A percentile compares a stretch with the other conserved stretches of the same genome.
These are phyloP conservation scores for Callosobruchus maculatus DNA, from an alignment of 2,888 invertebrate genomes.

Conservation along the genomic window DNA sequence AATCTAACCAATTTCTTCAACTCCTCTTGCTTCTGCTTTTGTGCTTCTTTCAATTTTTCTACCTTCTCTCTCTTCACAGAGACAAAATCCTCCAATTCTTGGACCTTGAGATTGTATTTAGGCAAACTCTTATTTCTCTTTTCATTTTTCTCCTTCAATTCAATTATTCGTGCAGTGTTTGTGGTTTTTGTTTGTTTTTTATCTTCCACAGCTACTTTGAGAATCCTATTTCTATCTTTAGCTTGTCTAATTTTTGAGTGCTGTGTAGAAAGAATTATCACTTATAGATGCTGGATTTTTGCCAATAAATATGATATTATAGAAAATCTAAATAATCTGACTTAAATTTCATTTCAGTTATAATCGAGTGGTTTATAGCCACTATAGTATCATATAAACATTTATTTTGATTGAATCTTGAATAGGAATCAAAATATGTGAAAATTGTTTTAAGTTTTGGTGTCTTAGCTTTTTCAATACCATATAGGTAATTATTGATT, in stretches of 20 bases:
- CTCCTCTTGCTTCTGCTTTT: conserved; percentile 52
- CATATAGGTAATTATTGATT: too few species aligned
- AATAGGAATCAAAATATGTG: too few species aligned
- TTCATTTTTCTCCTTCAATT: conserved; percentile 40
- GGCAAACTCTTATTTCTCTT: conserved; percentile 55
- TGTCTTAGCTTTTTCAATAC: too few species aligned
- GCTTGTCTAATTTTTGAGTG: conserved; percentile 59
- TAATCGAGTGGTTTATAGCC: too few species aligned
- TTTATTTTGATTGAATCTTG: too few species aligned
- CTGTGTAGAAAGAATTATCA: conserved; percentile 37
- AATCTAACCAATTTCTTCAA: conserved; percentile 57
- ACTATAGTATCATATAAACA: too few species aligned
- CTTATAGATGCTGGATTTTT: background rate
- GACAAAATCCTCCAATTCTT: conserved; percentile 57
- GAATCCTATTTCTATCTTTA: conserved; percentile 56
- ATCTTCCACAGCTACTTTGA: conserved; percentile 56
- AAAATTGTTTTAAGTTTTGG: too few species aligned
- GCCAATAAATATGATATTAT: too few species aligned
- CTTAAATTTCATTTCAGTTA: too few species aligned
- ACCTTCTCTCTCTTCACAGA: conserved; percentile 53
- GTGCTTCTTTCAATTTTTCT: conserved; percentile 50
- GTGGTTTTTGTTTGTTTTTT: conserved; percentile 48
- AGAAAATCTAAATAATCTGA: too few species aligned
- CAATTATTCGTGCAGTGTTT: conserved; percentile 38
- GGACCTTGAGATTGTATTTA: conserved; percentile 61